phyloP scores from a whole-genome alignment of 2,113 vertebrate genomes.

The Elephantulus edwardii region DNA sequence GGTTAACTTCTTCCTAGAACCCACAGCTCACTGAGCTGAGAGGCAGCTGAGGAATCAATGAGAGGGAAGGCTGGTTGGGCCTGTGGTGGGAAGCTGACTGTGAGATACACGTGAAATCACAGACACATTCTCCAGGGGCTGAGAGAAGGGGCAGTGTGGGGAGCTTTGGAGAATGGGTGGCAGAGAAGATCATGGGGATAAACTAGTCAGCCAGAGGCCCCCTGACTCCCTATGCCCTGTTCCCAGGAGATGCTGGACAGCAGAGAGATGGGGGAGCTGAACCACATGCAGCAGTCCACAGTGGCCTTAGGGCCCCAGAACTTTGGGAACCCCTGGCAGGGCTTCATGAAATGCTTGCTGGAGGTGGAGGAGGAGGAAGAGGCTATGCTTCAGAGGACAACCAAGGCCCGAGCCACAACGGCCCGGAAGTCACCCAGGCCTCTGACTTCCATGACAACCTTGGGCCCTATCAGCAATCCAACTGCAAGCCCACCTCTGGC shows the following conservation, averaged over 20 bases:
- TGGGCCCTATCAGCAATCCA: neutral
- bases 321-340: neutral
- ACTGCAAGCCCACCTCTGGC: neutral
- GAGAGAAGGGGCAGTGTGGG: neutral
- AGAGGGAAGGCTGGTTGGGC: neutral
- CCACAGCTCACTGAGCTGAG: neutral
- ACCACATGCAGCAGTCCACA: neutral
- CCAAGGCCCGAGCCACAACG: neutral
- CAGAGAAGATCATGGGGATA: neutral
- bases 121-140: neutral
- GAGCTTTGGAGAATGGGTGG: too few relatives aligned
- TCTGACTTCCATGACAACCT: neutral
- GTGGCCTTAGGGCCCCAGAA: neutral
- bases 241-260: neutral
- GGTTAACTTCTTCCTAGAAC: neutral
- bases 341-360: slow-evolving; percentile 74
- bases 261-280: neutral
- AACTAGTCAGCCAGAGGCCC: neutral
- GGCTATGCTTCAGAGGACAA: neutral
- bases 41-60: neutral
- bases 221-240: neutral
- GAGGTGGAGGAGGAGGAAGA: slow-evolving; percentile 64
- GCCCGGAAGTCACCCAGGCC: slow-evolving; percentile 27
- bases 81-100: neutral
- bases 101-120: neutral